These are phyloP conservation scores for Neria commutata DNA, from an alignment of 2,888 invertebrate species.

Conservation along the genomic window DNA sequence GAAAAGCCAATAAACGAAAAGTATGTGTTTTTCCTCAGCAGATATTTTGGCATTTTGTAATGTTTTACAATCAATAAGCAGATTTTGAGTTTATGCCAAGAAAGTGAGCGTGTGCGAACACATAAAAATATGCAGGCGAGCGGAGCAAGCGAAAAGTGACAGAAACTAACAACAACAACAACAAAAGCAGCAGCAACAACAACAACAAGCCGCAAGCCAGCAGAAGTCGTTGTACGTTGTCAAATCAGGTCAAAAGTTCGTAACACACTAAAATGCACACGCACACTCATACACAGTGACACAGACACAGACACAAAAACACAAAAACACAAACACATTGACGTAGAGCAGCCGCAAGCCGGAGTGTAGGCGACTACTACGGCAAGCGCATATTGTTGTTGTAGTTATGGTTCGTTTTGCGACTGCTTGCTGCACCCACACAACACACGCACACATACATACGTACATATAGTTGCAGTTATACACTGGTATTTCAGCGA, in stretches of 20 bases:
- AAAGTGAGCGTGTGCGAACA: conserved; percentile 9
- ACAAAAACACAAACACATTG: not conserved
- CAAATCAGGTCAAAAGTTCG: conserved; percentile 59
- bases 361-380: not conserved
- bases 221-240: conserved; percentile 25
- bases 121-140: not conserved
- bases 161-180: conserved; percentile 13
- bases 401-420: too few species aligned
- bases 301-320: not conserved
- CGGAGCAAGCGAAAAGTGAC: conserved; percentile 22
- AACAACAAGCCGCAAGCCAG: not conserved
- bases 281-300: conserved; percentile 7
- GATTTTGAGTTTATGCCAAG: conserved; percentile 4
- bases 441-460: too few species aligned
- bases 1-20: too few species aligned
- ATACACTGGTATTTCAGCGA: too few species aligned
- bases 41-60: too few species aligned
- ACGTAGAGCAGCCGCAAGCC: not conserved
- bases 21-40: too few species aligned
- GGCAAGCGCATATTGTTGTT: not conserved
- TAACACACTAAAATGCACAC: conserved; percentile 28
- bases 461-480: too few species aligned
- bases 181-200: conserved; percentile 2
- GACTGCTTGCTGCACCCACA: too few species aligned
- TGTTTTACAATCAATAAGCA: not conserved